Base-by-base conservation (phyloP, 2,888 invertebrate genomes). In the Papilio protenor region DNA sequence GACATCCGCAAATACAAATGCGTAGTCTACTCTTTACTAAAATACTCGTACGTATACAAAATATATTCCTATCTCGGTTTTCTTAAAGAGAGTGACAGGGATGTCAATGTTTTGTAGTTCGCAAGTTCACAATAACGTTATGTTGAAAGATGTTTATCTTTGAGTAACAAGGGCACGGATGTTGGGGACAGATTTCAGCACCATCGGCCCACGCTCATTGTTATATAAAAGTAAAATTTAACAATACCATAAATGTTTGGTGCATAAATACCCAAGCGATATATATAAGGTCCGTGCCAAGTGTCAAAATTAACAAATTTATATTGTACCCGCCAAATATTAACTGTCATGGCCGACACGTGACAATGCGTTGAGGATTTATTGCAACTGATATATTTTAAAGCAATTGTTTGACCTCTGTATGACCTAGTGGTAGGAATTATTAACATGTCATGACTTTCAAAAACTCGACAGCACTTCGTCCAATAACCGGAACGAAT, bases 261-360 rank as follows among this genome's bases (percentile, higher is more conserved):
- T 18, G 33, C 70, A 72, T 78, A 78, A 75, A 78, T 71, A 75
- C 40, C 52, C 52, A 49, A 23, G 18, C 21, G 64, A 59, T 70
- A 27, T 52, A 45, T 71, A 45, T 75, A 74, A 71, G 77, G 75
- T 27, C 40, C 45, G 27, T 10, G 33, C 70, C 21, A 47, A 18
- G 72, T 66, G 78, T 75, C 75, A 75, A 59, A 75, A 70, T 64
- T 72, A 64, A 75, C 75, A 75, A 78, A 78, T 78, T 78, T 71
- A 72, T 78, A 75, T 75, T 75, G 75, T 66, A 33, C 45, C 57
- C 49, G 64, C 18, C 27, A 61, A 78, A 75, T 52, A 70, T 61
- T 75, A 75, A 75, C 55, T 52, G 70, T 57, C 59, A 49, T 45
- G 45, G 74, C 27, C 73, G 74, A 47, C 73, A 73, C 16, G 21